Evolutionary conservation across 2,888 invertebrate species (phyloP).

Genomic region (Euclidia mi): DNA sequence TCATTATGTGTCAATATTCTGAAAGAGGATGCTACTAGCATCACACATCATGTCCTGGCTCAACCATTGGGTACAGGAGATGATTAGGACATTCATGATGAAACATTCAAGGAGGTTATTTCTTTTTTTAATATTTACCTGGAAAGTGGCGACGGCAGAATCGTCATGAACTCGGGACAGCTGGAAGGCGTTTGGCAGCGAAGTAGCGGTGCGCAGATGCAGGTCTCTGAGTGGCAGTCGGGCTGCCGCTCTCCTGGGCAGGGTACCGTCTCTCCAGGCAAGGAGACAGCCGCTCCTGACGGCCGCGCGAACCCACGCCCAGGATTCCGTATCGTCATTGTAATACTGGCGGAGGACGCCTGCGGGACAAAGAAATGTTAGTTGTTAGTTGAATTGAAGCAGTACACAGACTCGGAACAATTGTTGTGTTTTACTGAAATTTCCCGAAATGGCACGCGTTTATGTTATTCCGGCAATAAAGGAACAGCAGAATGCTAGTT

Average conservation of each 20-base stretch:
- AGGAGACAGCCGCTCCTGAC: conserved; percentile 81
- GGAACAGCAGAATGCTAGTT: too few relatives aligned
- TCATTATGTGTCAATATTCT: too few relatives aligned
- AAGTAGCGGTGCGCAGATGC: conserved; percentile 77
- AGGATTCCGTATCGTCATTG: conserved; percentile 78
- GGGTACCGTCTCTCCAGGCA: conserved; percentile 86
- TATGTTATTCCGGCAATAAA: too few relatives aligned
- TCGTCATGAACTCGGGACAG: conserved; percentile 84
- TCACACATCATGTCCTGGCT: too few relatives aligned
- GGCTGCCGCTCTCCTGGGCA: conserved; percentile 82
- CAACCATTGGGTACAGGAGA: too few relatives aligned
- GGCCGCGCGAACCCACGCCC: conserved; percentile 86
- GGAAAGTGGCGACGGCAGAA: conserved; percentile 86
- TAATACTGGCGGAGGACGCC: conserved; percentile 86
- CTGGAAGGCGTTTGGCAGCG: conserved; percentile 84
- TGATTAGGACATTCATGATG: too few relatives aligned
- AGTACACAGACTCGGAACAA: too few relatives aligned
- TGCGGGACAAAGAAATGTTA: conserved; percentile 52
- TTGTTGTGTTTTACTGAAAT: too few relatives aligned
- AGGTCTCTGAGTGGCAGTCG: conserved; percentile 80
- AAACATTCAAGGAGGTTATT: too few relatives aligned
- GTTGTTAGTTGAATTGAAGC: not conserved
- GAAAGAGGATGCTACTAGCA: too few relatives aligned
- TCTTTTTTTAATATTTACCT: conserved; percentile 64
- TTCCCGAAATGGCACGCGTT: too few relatives aligned